phyloP scores from a whole-genome alignment of 2,888 invertebrate genomes.

The Brenthis ino region DNA sequence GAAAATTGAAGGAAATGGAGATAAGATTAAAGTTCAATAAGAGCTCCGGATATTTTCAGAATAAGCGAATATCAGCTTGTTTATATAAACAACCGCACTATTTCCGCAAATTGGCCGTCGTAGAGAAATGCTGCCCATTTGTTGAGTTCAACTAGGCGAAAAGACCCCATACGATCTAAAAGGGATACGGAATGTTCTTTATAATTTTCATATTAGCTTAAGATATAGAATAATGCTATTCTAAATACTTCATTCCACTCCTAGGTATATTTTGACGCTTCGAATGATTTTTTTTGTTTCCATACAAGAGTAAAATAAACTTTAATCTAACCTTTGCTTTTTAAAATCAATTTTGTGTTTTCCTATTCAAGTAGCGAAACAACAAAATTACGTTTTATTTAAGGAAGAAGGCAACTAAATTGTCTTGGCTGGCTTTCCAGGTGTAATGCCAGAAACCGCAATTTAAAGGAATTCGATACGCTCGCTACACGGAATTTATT shows the following conservation, averaged over 20 bases:
- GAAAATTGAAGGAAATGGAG: conserved; percentile 10
- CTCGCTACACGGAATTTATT: conserved; percentile 22
- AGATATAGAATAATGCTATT: neutral
- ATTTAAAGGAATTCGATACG: conserved; percentile 28
- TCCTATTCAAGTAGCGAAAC: conserved; percentile 17
- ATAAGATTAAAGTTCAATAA: conserved; percentile 22
- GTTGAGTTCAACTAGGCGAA: conserved; percentile 38
- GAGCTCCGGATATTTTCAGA: conserved; percentile 14
- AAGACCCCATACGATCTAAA: conserved; percentile 27
- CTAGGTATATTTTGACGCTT: neutral
- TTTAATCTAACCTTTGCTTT: conserved; percentile 5
- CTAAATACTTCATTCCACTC: neutral
- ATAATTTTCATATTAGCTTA: conserved; percentile 16
- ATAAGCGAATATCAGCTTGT: conserved; percentile 27
- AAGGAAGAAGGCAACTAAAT: conserved; percentile 27
- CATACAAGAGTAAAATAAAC: conserved; percentile 1
- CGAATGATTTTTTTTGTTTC: neutral
- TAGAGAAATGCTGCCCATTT: conserved; percentile 39
- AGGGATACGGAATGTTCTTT: conserved; percentile 19
- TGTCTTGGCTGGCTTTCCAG: conserved; percentile 22
- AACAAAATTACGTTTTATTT: conserved; percentile 25
- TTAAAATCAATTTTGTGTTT: conserved; percentile 13
- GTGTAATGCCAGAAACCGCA: conserved; percentile 29
- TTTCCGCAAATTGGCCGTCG: conserved; percentile 37
- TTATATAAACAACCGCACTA: conserved; percentile 31